Evolutionary conservation across 2,888 invertebrate species (phyloP).

Genomic region (Marasmarcha lunaedactyla): DNA sequence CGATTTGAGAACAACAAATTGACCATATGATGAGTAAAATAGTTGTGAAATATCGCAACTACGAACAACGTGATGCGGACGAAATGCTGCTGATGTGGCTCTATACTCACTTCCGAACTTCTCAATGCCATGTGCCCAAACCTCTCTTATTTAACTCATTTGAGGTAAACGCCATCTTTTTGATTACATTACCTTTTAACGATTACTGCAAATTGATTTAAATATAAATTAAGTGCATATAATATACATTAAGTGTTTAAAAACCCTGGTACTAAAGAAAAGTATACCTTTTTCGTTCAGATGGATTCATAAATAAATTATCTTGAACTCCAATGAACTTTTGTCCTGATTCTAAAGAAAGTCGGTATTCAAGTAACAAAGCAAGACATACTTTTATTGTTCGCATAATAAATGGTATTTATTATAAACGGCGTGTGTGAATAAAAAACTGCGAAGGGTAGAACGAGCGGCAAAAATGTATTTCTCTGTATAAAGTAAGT

Average conservation of each 20-base stretch:
- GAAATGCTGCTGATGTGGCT: too few relatives aligned
- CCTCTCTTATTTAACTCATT: background rate
- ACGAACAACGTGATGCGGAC: too few relatives aligned
- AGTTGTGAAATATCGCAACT: too few relatives aligned
- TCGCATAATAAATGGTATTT: background rate
- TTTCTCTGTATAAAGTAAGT: background rate
- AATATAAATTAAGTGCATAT: background rate
- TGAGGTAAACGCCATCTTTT: background rate
- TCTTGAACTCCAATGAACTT: too few relatives aligned
- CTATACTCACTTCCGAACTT: too few relatives aligned
- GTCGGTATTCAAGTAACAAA: background rate
- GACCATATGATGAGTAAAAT: too few relatives aligned
- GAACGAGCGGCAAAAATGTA: background rate
- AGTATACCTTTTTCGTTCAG: too few relatives aligned
- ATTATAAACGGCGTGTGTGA: background rate
- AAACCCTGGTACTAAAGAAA: too few relatives aligned
- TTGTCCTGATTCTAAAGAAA: background rate
- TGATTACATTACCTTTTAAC: background rate
- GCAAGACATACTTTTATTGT: background rate
- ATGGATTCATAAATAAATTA: too few relatives aligned
- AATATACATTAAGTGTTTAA: too few relatives aligned
- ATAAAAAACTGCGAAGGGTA: background rate
- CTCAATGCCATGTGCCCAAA: too few relatives aligned
- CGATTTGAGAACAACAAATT: background rate
- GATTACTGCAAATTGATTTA: background rate